Evolutionary conservation across 2,113 vertebrate species (phyloP), one percentile per base, ranked within the genome.

Genomic region (Epinephelus fuscoguttatus): DNA sequence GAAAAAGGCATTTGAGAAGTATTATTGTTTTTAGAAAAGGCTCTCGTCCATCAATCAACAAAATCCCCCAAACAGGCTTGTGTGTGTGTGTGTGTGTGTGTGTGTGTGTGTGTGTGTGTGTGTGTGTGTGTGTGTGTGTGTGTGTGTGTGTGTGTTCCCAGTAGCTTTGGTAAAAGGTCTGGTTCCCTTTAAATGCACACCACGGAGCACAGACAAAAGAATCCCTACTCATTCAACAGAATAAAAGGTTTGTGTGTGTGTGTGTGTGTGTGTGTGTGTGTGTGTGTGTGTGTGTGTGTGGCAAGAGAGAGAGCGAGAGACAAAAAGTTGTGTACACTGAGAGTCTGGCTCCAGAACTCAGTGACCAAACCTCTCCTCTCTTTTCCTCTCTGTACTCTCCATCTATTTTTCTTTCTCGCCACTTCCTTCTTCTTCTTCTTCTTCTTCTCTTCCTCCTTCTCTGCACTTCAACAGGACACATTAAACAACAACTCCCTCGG

Each of bases 401-500:
- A 21, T 90, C 57, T 70, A 1, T 76, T 37, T 45, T 37, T 49
- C 45, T 74, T 71, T 78, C 63, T 77, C 72, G 61, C 37, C 23
- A 47, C 68, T 85, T 75, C 59, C 70, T 72, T 49, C 67, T 69
- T 70, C 60, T 30, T 30, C 27, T 25, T 25, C 27, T 30, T 30
- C 30, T 30, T 30, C 30, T 67, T 42, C 25, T 52, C 63, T 79
- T 75, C 59, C 12, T 71, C 23, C 52, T 40, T 33, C 40, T 37
- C 49, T 86, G 19, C 61, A 23, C 83, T 50, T 86, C 57, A 82
- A 62, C 92, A 99, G 98, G 98, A 99, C 96, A 99, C 98, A 3
- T 90, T 99, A 91, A 99, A 99, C 95, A 99, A 99, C 94, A 99
- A 99, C 94, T 99, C 98, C 53, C 95, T 98, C 78, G 98, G 97